These are phyloP conservation scores for Drosophila anomelani DNA, from an alignment of 2,888 invertebrate species.

Conservation along the genomic window DNA sequence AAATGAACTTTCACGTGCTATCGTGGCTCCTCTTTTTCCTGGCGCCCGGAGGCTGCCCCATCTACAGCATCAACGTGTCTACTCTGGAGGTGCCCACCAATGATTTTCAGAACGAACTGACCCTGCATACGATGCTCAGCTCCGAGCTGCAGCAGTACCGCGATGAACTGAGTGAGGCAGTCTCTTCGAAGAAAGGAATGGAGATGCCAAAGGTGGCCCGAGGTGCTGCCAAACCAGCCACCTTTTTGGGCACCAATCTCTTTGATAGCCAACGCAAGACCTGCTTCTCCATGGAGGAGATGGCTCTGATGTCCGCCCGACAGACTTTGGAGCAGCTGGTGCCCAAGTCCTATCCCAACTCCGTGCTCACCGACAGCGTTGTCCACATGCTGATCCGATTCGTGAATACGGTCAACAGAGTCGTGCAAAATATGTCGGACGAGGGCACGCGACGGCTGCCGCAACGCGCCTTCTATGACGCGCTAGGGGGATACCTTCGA, in stretches of 20 bases:
- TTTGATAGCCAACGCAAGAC: constrained; percentile 74
- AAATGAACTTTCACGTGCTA: constrained; percentile 72
- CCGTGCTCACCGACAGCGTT: constrained; percentile 72
- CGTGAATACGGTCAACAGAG: constrained; percentile 79
- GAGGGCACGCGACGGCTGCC: constrained; percentile 56
- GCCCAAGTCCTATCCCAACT: constrained; percentile 76
- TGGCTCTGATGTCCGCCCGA: constrained; percentile 80
- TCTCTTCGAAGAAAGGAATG: background rate
- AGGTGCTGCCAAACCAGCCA: constrained; percentile 3
- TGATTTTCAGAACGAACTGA: constrained; percentile 76
- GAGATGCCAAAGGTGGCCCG: constrained; percentile 3
- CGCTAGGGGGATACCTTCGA: constrained; percentile 82
- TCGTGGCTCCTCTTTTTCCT: constrained; percentile 71
- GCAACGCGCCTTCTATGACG: constrained; percentile 82
- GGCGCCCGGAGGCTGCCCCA: constrained; percentile 74
- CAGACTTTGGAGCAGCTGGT: constrained; percentile 82
- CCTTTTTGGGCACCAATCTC: constrained; percentile 83
- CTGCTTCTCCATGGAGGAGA: constrained; percentile 82
- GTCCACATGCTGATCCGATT: constrained; percentile 80
- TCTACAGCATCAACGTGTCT: constrained; percentile 75
- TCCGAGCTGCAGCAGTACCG: constrained; percentile 68
- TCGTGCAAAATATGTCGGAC: constrained; percentile 69
- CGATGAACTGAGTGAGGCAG: constrained; percentile 40
- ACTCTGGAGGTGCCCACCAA: constrained; percentile 72
- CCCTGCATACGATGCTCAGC: constrained; percentile 70